Evolutionary conservation across 2,113 vertebrate genomes (phyloP).

Genomic region (Oostethus manadensis): DNA sequence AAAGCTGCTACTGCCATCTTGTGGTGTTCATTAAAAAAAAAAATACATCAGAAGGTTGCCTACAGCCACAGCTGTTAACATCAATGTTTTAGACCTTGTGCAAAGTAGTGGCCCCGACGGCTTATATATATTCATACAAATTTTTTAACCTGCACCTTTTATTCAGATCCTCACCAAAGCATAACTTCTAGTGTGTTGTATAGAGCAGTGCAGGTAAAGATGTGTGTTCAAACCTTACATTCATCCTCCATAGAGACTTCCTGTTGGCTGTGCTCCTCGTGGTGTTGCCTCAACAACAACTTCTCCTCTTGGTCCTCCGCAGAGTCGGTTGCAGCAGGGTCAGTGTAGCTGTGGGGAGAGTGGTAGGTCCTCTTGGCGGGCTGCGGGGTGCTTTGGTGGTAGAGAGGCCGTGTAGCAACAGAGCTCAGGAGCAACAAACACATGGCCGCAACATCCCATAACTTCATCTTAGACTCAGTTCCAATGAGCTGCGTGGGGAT

Average conservation of each 20-base stretch:
- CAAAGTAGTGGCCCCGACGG: no score
- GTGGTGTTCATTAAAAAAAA: no score
- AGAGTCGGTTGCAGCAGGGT: constrained; percentile 67
- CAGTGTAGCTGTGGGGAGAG: constrained; percentile 69
- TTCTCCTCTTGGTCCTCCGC: constrained; percentile 63
- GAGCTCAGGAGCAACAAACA: constrained; percentile 97
- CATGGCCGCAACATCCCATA: constrained; percentile 98
- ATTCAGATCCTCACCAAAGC: no score
- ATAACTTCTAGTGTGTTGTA: no score
- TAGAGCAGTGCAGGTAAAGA: neutral
- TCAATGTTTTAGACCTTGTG: no score
- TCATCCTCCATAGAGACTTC: constrained; percentile 66
- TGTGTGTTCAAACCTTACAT: constrained; percentile 55
- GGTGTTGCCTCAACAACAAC: constrained; percentile 40
- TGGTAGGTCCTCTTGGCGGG: constrained; percentile 74
- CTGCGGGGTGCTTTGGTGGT: constrained; percentile 73
- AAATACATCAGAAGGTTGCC: no score
- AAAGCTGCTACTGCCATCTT: no score
- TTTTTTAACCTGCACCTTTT: no score
- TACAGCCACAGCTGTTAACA: no score
- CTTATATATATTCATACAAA: no score
- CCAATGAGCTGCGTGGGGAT: constrained; percentile 84
- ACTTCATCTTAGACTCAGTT: constrained; percentile 99
- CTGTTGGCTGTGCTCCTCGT: constrained; percentile 61
- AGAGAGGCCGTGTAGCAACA: constrained; percentile 85